Conservation (phyloP, 2,797 vertebrate genomes). For the Eidolon dupreanum region DNA sequence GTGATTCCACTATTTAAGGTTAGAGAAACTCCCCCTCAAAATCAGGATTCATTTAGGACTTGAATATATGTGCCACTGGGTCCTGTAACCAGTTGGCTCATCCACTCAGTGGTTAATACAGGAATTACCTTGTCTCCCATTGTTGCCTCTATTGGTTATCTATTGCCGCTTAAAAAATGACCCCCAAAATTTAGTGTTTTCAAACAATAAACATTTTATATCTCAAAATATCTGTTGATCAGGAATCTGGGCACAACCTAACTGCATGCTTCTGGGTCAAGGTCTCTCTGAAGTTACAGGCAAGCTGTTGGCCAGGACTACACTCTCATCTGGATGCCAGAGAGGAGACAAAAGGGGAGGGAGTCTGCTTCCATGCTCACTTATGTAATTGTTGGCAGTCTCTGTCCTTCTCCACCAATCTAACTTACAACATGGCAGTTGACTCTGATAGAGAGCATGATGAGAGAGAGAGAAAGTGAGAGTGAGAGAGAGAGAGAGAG, state of each 20-base stretch:
- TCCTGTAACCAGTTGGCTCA: not conserved
- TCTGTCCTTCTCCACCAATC: not conserved
- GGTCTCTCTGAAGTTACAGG: not conserved
- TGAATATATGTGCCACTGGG: not conserved
- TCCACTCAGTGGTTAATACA: not conserved
- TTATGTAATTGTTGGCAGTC: not conserved
- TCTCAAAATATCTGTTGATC: not conserved
- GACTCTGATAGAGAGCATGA: not conserved
- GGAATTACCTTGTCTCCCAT: not conserved
- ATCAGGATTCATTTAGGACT: not conserved
- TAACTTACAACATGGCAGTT: not conserved
- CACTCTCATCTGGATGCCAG: constrained; percentile 5
- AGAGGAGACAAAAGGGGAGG: not conserved
- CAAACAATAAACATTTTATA: not conserved
- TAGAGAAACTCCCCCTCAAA: constrained; percentile 36
- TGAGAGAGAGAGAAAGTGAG: not conserved
- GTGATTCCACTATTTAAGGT: not conserved
- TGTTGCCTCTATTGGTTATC: not conserved
- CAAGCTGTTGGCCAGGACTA: not conserved
- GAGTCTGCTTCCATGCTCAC: not conserved
- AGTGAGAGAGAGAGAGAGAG: not conserved
- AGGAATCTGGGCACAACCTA: not conserved
- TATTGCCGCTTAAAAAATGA: not conserved
- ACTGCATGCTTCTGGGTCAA: not conserved
- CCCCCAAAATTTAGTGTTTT: not conserved